Base-by-base conservation (phyloP, 2,797 vertebrate genomes). In the Phoeniculus purpureus region DNA sequence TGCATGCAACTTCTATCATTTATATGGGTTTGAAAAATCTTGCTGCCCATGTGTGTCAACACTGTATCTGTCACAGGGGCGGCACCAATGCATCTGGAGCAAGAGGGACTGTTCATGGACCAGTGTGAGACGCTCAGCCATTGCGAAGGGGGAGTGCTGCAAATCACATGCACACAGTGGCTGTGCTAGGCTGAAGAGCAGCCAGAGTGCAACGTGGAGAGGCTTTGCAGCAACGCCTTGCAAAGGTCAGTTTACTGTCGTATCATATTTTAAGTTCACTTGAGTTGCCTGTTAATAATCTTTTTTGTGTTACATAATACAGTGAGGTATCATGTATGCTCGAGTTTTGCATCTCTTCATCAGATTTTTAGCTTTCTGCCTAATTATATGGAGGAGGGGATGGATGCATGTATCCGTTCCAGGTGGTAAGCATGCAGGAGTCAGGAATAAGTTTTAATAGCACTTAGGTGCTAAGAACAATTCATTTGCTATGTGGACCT, bases 221-320 rank as follows among this genome's bases (percentile, higher is more conserved):
- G 29, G 62, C 70, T 61, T 80, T 0, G 2, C 37, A 74, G 70
- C 82, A 72, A 12, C 10, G 5, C 29, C 82, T 88, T 84, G 60
- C 83, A 92, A 91, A 88, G 92, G 94, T 92, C 67, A 5, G 34
- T 73, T 93, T 73, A 88, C 90, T 6, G 0, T 18, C 56, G 90
- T 95, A 55, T 94, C 92, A 73, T 86, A 64, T 92, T 93, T 66
- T 86, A 81, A 84, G 92, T 92, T 92, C 85, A 76, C 73, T 51
- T 27, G 83, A 74, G 93, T 94, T 93, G 80, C 85, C 81, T 60
- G 92, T 86, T 93, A 94, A 88, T 91, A 95, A 89, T 64, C 77
- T 76, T 83, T 89, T 73, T 59, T 73, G 40, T 3, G 8, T 94
- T 96, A 84, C 40, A 8, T 90, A 90, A 94, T 71, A 79, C 23